Conservation (phyloP, 2,797 vertebrate genomes). For the Brachyrhaphis roseni region DNA sequence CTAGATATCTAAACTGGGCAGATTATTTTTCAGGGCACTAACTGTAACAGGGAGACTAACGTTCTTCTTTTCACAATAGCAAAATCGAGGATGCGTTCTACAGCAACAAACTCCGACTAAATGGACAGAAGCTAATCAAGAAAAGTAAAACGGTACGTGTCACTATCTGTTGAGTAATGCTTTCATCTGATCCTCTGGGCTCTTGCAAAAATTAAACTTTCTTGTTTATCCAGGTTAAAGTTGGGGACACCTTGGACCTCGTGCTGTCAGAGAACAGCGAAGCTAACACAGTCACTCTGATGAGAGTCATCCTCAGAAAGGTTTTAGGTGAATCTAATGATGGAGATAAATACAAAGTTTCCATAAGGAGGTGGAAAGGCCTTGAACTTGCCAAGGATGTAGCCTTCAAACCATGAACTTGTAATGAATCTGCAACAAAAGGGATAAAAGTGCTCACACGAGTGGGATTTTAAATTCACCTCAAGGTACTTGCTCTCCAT, state of each 20-base stretch:
- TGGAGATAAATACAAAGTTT: constrained; percentile 85
- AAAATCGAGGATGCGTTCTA: constrained; percentile 97
- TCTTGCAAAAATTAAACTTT: background rate
- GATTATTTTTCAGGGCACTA: background rate
- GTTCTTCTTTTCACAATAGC: constrained; percentile 71
- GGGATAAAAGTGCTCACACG: background rate
- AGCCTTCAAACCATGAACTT: constrained; percentile 65
- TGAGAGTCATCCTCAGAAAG: constrained; percentile 87
- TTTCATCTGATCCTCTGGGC: background rate
- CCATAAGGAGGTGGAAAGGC: constrained; percentile 89
- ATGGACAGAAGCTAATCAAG: constrained; percentile 93
- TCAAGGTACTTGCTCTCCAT: background rate
- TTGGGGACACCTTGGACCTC: constrained; percentile 91
- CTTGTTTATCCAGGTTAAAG: constrained; percentile 84
- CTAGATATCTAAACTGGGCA: background rate
- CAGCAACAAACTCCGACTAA: constrained; percentile 88
- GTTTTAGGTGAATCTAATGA: constrained; percentile 80
- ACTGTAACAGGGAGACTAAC: background rate
- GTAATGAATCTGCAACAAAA: background rate
- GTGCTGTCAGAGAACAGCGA: constrained; percentile 86
- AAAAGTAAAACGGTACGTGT: constrained; percentile 93
- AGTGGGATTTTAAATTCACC: constrained; percentile 4
- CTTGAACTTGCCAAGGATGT: constrained; percentile 85
- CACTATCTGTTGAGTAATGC: background rate
- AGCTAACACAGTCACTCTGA: constrained; percentile 84